Evolutionary conservation across 2,113 vertebrate genomes (phyloP).

Genomic region (Lagenorhynchus albirostris): DNA sequence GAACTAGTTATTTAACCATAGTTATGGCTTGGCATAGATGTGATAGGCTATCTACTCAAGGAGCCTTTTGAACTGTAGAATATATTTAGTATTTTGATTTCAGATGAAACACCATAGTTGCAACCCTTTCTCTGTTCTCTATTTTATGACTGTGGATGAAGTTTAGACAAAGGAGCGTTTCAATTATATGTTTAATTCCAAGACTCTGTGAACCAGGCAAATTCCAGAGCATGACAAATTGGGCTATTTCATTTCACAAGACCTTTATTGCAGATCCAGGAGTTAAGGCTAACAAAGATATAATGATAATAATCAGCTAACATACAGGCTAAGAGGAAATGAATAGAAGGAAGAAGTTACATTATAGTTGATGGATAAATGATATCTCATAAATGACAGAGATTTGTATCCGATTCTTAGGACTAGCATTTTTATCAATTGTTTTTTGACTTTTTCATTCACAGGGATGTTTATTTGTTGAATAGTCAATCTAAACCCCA

Average conservation of each 20-base stretch:
- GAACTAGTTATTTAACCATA: not conserved
- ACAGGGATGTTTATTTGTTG: constrained; percentile 59
- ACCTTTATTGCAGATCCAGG: not conserved
- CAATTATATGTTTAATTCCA: constrained; percentile 33
- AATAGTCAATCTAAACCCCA: constrained; percentile 17
- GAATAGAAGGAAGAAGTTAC: not conserved
- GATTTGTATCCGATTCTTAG: not conserved
- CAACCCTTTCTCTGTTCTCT: not conserved
- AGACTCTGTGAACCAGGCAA: constrained; percentile 21
- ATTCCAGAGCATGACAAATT: constrained; percentile 32
- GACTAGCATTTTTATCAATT: constrained; percentile 35
- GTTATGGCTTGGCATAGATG: not conserved
- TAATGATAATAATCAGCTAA: not conserved
- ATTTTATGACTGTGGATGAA: constrained; percentile 22
- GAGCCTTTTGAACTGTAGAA: constrained; percentile 16
- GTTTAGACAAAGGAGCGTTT: constrained; percentile 17
- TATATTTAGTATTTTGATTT: constrained; percentile 32
- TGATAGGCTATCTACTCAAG: constrained; percentile 3
- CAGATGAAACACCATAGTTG: not conserved
- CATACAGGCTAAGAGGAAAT: not conserved
- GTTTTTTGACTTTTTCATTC: constrained; percentile 41
- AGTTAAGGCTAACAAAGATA: constrained; percentile 20
- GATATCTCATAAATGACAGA: not conserved
- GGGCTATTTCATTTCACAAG: constrained; percentile 26
- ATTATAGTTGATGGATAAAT: not conserved